Base-by-base conservation (phyloP, 2,797 vertebrate genomes). In the Crenuchus spilurus region DNA sequence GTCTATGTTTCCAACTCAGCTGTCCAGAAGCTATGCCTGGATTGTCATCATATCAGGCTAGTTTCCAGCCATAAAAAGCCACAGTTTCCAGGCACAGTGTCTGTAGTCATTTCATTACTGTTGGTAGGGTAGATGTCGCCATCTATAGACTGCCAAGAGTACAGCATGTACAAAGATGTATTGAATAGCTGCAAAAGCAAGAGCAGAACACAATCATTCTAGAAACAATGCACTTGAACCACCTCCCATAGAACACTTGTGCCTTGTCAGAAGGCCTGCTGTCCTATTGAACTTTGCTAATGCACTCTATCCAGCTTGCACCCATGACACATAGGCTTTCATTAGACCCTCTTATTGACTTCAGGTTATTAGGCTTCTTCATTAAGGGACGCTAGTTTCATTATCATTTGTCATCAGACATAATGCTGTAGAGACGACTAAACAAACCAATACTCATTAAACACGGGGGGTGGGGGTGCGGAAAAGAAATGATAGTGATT, bases 331-430 rank as follows among this genome's bases (percentile, higher is more conserved):
- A 67, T 16, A 24, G 37, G 63, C 70, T 64, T 72, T 72, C 66
- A 77, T 77, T 77, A 77, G 63, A 41, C 73, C 71, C 26, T 20
- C 61, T 67, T 62, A 63, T 58, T 74, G 78, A 80, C 61, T 39
- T 30, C 31, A 69, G 37, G 22, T 71, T 74, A 80, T 67, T 66
- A 54, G 41, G 3, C 52, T 64, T 74, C 67, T 80, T 77, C 62
- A 70, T 80, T 80, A 77, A 51, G 64, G 57, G 42, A 58, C 67
- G 24, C 16, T 8, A 2, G 26, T 63, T 65, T 66, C 74, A 80
- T 76, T 77, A 70, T 61, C 54, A 62, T 80, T 74, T 55, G 66
- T 67, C 75, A 77, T 70, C 70, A 18, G 58, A 49, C 54, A 28
- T 74, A 73, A 71, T 49, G 55, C 41, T 13, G 6, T 20, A 51